Conservation (phyloP, 2,888 invertebrate species). For the Drosophila paracracens region DNA sequence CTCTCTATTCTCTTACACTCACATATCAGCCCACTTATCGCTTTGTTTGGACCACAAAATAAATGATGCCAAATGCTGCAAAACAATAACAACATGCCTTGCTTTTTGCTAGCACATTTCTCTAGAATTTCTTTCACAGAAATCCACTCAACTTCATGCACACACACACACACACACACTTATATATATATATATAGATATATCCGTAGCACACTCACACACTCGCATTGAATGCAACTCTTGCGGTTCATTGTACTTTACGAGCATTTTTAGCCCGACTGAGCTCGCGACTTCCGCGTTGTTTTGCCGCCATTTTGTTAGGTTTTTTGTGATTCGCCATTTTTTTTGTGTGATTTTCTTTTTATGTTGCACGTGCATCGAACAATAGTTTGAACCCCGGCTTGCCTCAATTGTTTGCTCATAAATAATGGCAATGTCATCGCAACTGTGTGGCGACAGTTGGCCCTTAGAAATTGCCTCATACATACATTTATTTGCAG, state of each 20-base stretch:
- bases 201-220: constrained; percentile 2
- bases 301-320: constrained; percentile 73
- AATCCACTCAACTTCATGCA: constrained; percentile 67
- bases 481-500: constrained; percentile 17
- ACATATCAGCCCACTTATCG: constrained; percentile 50
- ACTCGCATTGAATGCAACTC: constrained; percentile 56
- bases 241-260: constrained; percentile 77
- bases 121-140: constrained; percentile 57
- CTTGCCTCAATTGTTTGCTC: constrained; percentile 71
- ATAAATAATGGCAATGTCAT: constrained; percentile 72
- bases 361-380: constrained; percentile 58
- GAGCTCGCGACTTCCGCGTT: constrained; percentile 70
- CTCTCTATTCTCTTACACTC: constrained; percentile 16
- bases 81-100: constrained; percentile 59
- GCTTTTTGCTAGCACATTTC: constrained; percentile 43
- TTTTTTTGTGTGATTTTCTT: constrained; percentile 23
- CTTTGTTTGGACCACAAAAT: constrained; percentile 57
- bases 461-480: constrained; percentile 59
- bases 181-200: background rate
- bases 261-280: constrained; percentile 57
- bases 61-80: constrained; percentile 65
- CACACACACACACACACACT: constrained; percentile 13
- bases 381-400: constrained; percentile 64
- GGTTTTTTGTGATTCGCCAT: constrained; percentile 48
- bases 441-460: constrained; percentile 54